Evolutionary conservation across 2,113 vertebrate species (phyloP), one percentile per base, ranked within the genome.

Genomic region (Galeopterus variegatus): DNA sequence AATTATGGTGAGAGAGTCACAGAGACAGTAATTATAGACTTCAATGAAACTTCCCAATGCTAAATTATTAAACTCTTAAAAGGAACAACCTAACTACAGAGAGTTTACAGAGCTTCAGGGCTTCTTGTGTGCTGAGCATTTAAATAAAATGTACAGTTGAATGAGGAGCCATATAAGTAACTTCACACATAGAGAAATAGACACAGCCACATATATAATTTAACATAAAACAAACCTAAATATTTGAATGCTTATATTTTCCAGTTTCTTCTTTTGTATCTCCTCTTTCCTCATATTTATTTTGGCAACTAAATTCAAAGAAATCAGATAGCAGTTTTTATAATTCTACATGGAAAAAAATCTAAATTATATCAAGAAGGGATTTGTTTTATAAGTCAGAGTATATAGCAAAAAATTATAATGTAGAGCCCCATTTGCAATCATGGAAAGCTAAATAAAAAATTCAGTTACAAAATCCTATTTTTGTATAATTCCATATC

Each of bases 11-110:
- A 94, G 45, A 13, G 64, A 75, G 54, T 76, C 56, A 73, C 70
- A 33, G 81, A 97, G 84, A 93, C 24, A 36, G 60, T 92, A 65
- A 83, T 67, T 92, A 52, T 28, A 90, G 48, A 91, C 41, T 45
- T 62, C 70, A 92, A 1, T 84, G 87, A 82, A 91, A 91, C 48
- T 88, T 88, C 19, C 45, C 60, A 72, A 84, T 80, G 65, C 24
- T 88, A 36, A 84, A 72, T 82, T 84, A 77, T 79, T 88, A 70
- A 92, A 67, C 26, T 93, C 54, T 41, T 54, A 19, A 84, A 93
- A 91, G 26, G 18, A 95, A 58, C 48, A 73, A 64, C 52, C 10
- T 41, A 54, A 88, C 77, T n/a, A 75, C 31, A 86, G 72, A 84
- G 17, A 56, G 48, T 82, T 56, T 76, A 58, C 14, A 82, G 84